These are phyloP conservation scores for Amphipoea oculea DNA, from an alignment of 2,888 invertebrate species.

Conservation along the genomic window DNA sequence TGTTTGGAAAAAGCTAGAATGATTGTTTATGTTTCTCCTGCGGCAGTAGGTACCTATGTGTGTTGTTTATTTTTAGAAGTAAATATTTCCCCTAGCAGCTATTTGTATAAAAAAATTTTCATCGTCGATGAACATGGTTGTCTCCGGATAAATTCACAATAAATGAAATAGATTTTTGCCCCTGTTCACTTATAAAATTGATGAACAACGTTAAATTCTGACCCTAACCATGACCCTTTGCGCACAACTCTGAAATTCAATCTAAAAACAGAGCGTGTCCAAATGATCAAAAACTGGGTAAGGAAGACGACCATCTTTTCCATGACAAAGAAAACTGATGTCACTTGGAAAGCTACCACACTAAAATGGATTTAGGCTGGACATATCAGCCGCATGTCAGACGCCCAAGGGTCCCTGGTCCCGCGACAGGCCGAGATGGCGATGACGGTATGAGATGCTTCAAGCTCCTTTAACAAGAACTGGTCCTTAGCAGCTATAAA, in stretches of 20 bases:
- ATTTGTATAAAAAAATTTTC: neutral
- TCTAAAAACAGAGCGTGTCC: neutral
- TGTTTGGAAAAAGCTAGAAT: conserved; percentile 3
- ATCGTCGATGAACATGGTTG: neutral
- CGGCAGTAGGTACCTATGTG: neutral
- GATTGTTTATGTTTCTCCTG: neutral
- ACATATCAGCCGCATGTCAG: too few species aligned
- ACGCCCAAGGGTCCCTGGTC: too few species aligned
- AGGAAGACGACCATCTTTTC: too few species aligned
- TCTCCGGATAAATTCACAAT: neutral
- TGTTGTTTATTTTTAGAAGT: neutral
- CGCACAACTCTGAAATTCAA: neutral
- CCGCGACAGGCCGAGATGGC: too few species aligned
- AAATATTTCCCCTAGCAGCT: neutral
- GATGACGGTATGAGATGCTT: too few species aligned
- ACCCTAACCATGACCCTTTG: neutral
- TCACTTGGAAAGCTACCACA: too few species aligned
- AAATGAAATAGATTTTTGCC: neutral
- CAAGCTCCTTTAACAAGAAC: too few species aligned
- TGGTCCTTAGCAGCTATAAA: too few species aligned
- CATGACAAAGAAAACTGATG: too few species aligned
- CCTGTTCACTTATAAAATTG: neutral
- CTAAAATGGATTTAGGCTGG: too few species aligned
- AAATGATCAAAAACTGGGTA: neutral
- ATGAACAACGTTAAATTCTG: neutral